phyloP scores from a whole-genome alignment of 2,113 vertebrate species.

The Forbesichthys agassizii region DNA sequence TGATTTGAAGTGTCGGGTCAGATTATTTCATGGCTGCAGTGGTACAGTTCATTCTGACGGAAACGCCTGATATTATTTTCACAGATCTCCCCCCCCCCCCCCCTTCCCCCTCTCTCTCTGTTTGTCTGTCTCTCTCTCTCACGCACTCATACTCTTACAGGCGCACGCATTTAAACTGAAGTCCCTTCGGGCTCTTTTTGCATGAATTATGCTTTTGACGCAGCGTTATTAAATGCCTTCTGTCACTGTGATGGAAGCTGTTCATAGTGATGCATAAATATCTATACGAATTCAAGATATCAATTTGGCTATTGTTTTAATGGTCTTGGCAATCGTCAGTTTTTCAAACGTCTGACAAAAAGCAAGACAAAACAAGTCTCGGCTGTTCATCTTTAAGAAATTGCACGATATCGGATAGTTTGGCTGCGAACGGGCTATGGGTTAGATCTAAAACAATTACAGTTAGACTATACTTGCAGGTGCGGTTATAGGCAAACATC shows the following conservation, averaged over 20 bases:
- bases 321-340: too few species aligned
- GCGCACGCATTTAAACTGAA: conserved; percentile 75
- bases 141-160: conserved; percentile 1
- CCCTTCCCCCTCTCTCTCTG: neutral
- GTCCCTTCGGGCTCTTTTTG: conserved; percentile 81
- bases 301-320: too few species aligned
- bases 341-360: neutral
- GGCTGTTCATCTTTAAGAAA: neutral
- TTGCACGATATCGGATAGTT: conserved; percentile 1
- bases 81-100: conserved; percentile 69
- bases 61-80: conserved; percentile 98
- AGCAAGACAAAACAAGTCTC: neutral
- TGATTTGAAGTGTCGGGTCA: conserved; percentile 99
- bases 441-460: conserved; percentile 38
- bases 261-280: conserved; percentile 74
- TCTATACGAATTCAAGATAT: too few species aligned
- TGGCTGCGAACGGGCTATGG: neutral
- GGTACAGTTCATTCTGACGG: conserved; percentile 95
- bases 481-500: conserved; percentile 25
- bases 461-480: conserved; percentile 6
- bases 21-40: conserved; percentile 95
- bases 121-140: conserved; percentile 38
- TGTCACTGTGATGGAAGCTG: conserved; percentile 77
- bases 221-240: conserved; percentile 82
- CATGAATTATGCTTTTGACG: conserved; percentile 88